Base-by-base conservation (phyloP, 2,113 vertebrate genomes). In the Chlorodrepanis virens region DNA sequence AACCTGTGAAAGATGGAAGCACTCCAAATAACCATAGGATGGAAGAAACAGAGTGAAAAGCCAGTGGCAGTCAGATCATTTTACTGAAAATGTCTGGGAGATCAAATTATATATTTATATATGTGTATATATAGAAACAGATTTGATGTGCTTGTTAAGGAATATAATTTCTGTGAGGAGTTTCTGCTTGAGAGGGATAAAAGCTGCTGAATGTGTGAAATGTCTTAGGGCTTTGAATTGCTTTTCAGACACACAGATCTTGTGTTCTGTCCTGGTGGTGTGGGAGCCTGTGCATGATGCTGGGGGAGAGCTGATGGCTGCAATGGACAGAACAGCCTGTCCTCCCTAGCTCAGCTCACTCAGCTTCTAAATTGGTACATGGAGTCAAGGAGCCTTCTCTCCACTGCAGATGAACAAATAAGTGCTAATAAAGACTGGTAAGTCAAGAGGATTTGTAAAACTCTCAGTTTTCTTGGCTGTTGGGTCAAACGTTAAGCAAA, bases 271-370 rank as follows among this genome's bases (percentile, higher is more conserved):
- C 25, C 85, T 49, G 53, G 54, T 5, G 63, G 65, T 67, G 87
- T 76, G 78, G 27, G 29, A 79, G 53, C 91, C 54, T 63, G 82
- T 88, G 90, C 60, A 10, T 1, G 85, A 39, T 63, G 4, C 81
- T 72, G 1, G 72, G 87, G 85, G 89, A 88, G 90, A 83, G 50
- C 82, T 8, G 79, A 12, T 14, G 77, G 84, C 8, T 79, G 78
- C 24, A 33, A 65, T n/a, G 87, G 91, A 89, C 85, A 77, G 90
- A 92, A 94, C 84, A 93, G 70, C 50, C 81, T 91, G 87, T 95
- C 67, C 96, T 60, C 5, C 6, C 27, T 4, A 40, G 69, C 81
- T 53, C 59, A 64, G 81, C 89, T 76, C 21, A 3, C 67, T 75
- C 44, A 35, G 49, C 3, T 86, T 81, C 78, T 71, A 15, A 52